Evolutionary conservation across 2,888 invertebrate genomes (phyloP), one percentile per base, ranked within the genome.

Genomic region (Arctia plantaginis): DNA sequence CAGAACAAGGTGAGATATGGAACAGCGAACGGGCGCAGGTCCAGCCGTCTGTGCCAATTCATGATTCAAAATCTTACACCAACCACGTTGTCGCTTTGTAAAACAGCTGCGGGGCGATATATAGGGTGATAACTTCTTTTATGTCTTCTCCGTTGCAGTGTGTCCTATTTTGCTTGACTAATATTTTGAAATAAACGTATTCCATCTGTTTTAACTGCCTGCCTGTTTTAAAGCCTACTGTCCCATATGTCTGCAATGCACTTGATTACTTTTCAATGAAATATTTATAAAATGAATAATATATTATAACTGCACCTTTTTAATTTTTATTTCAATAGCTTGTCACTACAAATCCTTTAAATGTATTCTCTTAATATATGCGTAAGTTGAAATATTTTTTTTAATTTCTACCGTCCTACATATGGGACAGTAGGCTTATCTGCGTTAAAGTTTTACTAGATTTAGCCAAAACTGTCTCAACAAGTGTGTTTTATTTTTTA

Each of bases 21-120:
- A 87, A 91, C 91, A 91, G 88, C 87, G 87, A 90, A 87, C 90
- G 93, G 92, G 91, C 91, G 83, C 78, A 80, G 85, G 84, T 89
- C 91, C 92, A 91, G 89, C 84, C 86, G 82, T 79, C 80, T 82
- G 87, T 89, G 90, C 91, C 92, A 91, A 90, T 86, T 82, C 86
- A 86, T 82, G 85, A 86, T 82, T 85, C 85, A 88, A 83, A 87
- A 80, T 84, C 81, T 87, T 86, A 84, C 83, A 76, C 65, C 47
- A 69, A 71, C 65, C 27, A 20, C 72, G 73, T 72, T 75, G 69
- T 75, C 69, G 76, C 72, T 77, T 80, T 78, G 78, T 77, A 80
- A 71, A 78, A 78, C 72, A 76, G 66, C 47, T 64, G 67, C 35
- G 51, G 44, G 55, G 30, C 13, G 33, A 69, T 44, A 7, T 66